Evolutionary conservation across 2,888 invertebrate species (phyloP).

Genomic region (Cantharis rufa): DNA sequence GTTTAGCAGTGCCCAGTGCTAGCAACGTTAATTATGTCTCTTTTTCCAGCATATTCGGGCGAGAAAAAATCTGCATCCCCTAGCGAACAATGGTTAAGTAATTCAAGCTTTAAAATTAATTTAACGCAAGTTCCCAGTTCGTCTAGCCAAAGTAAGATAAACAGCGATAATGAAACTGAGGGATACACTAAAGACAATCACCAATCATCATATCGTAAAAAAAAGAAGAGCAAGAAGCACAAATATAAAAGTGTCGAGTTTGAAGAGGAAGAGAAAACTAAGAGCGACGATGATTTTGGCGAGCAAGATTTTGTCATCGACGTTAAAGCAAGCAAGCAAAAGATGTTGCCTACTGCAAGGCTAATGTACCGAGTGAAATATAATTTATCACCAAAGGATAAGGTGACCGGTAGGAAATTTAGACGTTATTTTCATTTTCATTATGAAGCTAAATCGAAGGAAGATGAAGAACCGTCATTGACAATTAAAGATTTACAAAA

Average conservation of each 20-base stretch:
- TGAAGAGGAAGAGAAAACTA: conserved; percentile 27
- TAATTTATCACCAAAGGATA: conserved; percentile 21
- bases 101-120: conserved; percentile 55
- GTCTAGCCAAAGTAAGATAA: not conserved
- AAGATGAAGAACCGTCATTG: conserved; percentile 38
- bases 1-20: not conserved
- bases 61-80: conserved; percentile 26
- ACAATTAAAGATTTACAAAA: conserved; percentile 31
- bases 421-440: conserved; percentile 46
- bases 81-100: conserved; percentile 46
- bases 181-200: not conserved
- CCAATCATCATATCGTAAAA: conserved; percentile 4
- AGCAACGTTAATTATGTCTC: conserved; percentile 47
- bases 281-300: conserved; percentile 34
- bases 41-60: conserved; percentile 57
- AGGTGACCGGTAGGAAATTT: conserved; percentile 41
- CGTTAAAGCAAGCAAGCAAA: conserved; percentile 59
- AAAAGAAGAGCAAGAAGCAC: conserved; percentile 3
- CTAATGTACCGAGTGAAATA: conserved; percentile 53
- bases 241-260: conserved; percentile 12
- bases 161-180: not conserved
- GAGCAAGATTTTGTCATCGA: conserved; percentile 63
- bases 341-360: conserved; percentile 68
- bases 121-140: conserved; percentile 19
- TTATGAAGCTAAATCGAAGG: conserved; percentile 30